Base-by-base conservation (phyloP, 2,888 invertebrate species). In the Amphipoea lucens region DNA sequence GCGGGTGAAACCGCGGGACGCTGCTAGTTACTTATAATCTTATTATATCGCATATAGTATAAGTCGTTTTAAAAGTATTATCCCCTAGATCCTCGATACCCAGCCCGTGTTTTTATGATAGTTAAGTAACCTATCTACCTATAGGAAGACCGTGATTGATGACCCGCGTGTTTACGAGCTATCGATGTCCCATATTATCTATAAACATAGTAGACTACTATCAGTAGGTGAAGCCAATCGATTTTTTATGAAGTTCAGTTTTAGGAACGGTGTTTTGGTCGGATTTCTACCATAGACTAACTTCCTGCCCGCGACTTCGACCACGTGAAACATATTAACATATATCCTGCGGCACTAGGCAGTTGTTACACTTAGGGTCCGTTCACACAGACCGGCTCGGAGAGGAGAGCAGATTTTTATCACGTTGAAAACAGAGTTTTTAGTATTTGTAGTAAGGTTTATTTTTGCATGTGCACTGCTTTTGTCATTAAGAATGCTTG, bases 81-180 rank as follows among this genome's bases (percentile, higher is more conserved):
- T 68, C 72, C 9, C 23, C 36, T 20, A 42, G 36, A 63, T 29
- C 42, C n/a, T 36, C 72, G n/a, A 60, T 54, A 62, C 20, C 72
- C 29, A 67, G 45, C n/a, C 20, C 51, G n/a, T 60, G n/a, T 74
- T 68, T 69, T 48, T 69, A 79, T 79, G 42, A 71, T 51, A 76
- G 63, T 69, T 57, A 23, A 12, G 36, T 20, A 20, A 29, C 36
- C 36, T 65, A 57, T 48, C n/a, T 76, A n/a, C n/a, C 11, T 60
- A 29, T 5, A 23, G 40, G 42, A 69, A 36, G 40, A 14, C 74
- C 14, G 45, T 82, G 84, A 82, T 80, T 60, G 68, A 82, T 84
- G 29, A 80, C 80, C 79, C 51, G 62, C 82, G 74, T 84, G 84
- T 69, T 84, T 80, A 80, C 82, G 63, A 69, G 29, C 80, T 69